Base-by-base conservation (phyloP, 1,140 invertebrate genomes). In the Aphaenogaster floridana region DNA sequence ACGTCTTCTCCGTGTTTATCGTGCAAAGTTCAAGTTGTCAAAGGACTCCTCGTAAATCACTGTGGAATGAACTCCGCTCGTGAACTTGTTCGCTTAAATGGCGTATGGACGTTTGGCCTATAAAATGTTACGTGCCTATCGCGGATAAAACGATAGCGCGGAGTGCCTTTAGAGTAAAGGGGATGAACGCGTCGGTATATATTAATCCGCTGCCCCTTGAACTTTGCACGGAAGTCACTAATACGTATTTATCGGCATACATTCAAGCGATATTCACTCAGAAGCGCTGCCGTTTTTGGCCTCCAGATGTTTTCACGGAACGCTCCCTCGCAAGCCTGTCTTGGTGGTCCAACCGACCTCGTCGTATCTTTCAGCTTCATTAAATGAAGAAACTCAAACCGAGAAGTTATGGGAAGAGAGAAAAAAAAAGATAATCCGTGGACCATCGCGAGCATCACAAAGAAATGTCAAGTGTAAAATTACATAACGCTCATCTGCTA, bases 181-280 rank as follows among this genome's bases (percentile, higher is more conserved):
- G 88, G 72, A 90, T 59, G 79, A 78, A 86, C 86, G 39, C 64
- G 48, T 64, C 28, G 59, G 71, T 83, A 91, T 90, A 64, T 91
- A 90, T 91, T 91, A 90, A 91, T 90, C 89, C 57, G 71, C 59
- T 90, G 89, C 89, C 90, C 90, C 87, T 91, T 91, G 89, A 91
- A 91, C 90, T 91, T 91, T 88, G n/a, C 78, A 50, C 88, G 76
- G 64, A 89, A 84, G 85, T 90, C 59, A 87, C 74, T 79, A 90
- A 81, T 86, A 84, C 71, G 69, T 84, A 87, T 87, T 87, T 90
- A 89, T 84, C 81, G 77, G 59, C 69, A 87, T 48, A 57, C 7
- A 59, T 89, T 63, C 68, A 52, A 42, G 45, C 39, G 45, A 52
- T 28, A 83, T 84, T 87, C 59, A 28, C 79, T 48, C 42, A 78